A percentile compares a stretch with the other conserved stretches of the same genome.
These are phyloP conservation scores for Eutolmus rufibarbis DNA, from an alignment of 2,888 invertebrate species.

Conservation along the genomic window DNA sequence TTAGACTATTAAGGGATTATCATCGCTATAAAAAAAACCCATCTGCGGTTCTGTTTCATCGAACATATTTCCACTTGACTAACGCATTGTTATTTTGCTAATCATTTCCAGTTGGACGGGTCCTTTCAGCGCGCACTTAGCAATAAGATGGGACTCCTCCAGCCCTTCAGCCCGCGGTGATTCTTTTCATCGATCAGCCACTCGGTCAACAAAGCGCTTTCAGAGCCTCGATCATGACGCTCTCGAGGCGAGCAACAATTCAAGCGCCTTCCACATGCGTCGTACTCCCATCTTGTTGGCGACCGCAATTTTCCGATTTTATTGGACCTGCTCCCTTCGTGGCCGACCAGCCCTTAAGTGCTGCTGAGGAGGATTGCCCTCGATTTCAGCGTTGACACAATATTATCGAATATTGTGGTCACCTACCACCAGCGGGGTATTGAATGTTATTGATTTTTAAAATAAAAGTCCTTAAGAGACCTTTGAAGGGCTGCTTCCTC, in stretches of 20 bases:
- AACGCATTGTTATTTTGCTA: slow-evolving; percentile 27
- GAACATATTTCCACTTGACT: slow-evolving; percentile 35
- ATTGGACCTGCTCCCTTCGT: slow-evolving; percentile 35
- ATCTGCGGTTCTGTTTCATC: neutral
- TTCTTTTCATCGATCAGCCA: neutral
- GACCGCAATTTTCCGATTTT: neutral
- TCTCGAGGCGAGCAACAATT: neutral
- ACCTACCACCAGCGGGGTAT: neutral
- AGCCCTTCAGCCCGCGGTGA: neutral
- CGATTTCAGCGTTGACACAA: slow-evolving; percentile 24
- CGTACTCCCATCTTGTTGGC: neutral
- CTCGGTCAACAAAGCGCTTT: neutral
- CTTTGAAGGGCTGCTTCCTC: neutral
- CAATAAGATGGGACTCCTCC: neutral
- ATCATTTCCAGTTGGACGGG: slow-evolving; percentile 41
- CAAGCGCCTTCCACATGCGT: neutral
- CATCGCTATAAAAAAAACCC: neutral
- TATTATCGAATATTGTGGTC: neutral
- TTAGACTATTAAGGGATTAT: neutral
- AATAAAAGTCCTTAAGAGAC: neutral
- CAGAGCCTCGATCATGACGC: neutral
- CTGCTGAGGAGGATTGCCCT: slow-evolving; percentile 40
- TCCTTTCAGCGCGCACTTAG: slow-evolving; percentile 7
- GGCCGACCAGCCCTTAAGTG: slow-evolving; percentile 41
- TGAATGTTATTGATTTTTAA: neutral